These are phyloP conservation scores for Chrysogorgia sp. DNA, from an alignment of 92 coral and sea anemone species.

Conservation along the genomic window DNA sequence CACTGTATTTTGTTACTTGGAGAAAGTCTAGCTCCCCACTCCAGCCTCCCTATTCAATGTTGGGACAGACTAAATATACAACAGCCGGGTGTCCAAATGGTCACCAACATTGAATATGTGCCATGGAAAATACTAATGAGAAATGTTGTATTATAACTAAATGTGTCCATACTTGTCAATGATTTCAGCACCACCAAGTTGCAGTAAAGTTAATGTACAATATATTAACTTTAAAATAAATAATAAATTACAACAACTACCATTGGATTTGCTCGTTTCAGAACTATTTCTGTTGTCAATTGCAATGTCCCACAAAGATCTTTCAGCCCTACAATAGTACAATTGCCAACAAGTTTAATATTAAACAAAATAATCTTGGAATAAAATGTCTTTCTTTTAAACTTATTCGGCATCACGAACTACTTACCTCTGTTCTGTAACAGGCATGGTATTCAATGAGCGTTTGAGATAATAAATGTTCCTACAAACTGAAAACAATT, in stretches of 20 bases:
- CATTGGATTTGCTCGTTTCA: conserved; percentile 3
- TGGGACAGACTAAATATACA: too few species aligned
- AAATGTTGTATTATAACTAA: too few species aligned
- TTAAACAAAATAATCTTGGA: not conserved
- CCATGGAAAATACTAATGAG: too few species aligned
- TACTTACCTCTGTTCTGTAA: conserved; percentile 34
- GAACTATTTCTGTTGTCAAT: conserved; percentile 75
- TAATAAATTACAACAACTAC: not conserved
- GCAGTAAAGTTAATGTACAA: too few species aligned
- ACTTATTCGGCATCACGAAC: not conserved
- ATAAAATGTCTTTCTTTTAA: not conserved
- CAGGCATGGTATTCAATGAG: not conserved
- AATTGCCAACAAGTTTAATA: not conserved
- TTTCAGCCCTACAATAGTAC: conserved; percentile 66
- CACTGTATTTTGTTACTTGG: too few species aligned
- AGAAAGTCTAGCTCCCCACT: too few species aligned
- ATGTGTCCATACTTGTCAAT: too few species aligned
- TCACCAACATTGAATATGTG: too few species aligned
- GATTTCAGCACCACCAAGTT: too few species aligned
- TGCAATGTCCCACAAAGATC: conserved; percentile 96
- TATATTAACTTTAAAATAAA: too few species aligned
- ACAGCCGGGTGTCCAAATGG: too few species aligned
- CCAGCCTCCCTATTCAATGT: too few species aligned
- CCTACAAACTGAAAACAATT: not conserved
- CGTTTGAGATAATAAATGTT: not conserved